Conservation (phyloP, 2,113 vertebrate species). For the Stercorarius parasiticus region DNA sequence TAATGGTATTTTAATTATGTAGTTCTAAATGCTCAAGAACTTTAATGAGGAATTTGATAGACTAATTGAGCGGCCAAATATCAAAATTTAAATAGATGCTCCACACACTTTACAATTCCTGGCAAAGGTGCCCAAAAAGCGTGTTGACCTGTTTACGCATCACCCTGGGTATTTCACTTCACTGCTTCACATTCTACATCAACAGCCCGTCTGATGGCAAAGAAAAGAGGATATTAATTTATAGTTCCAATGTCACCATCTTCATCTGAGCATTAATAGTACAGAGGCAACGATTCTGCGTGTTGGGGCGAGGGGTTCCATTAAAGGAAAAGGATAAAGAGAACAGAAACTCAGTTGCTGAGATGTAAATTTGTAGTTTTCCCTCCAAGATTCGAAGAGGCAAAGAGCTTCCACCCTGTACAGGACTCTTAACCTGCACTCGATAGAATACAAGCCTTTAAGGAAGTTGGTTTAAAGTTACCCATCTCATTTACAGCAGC, state of each 20-base stretch:
- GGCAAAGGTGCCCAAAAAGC: constrained; percentile 8
- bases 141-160: not conserved
- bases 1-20: constrained; percentile 65
- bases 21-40: constrained; percentile 49
- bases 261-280: not conserved
- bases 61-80: constrained; percentile 61
- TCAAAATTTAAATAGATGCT: constrained; percentile 37
- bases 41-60: constrained; percentile 63
- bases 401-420: fast-evolving
- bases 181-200: not conserved
- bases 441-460: not conserved
- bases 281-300: not conserved
- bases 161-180: not conserved
- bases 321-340: not conserved
- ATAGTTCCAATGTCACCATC: not conserved
- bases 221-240: not conserved
- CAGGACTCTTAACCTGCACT: not conserved
- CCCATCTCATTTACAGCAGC: not conserved
- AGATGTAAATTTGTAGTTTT: not conserved
- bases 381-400: not conserved
- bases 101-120: not conserved
- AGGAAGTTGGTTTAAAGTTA: not conserved
- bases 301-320: not conserved
- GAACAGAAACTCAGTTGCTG: not conserved
- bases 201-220: not conserved